Evolutionary conservation across 2,888 invertebrate genomes (phyloP), one percentile per base, ranked within the genome.

Genomic region (Portevinia maculata): DNA sequence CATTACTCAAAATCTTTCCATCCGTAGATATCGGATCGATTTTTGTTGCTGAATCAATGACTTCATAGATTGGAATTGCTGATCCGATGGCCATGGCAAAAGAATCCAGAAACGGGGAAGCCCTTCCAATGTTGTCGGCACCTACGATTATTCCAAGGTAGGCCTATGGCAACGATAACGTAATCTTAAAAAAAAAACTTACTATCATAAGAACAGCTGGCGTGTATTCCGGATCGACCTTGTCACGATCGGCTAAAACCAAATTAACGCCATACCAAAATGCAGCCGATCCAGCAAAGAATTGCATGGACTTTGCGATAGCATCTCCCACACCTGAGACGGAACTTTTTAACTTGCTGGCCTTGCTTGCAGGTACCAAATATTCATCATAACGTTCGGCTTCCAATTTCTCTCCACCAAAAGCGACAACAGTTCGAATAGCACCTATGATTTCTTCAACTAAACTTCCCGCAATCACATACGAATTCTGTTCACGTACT

Each of bases 181-280:
- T 5, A 24, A 24, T 3, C 24, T 24, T 24, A 24, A 24, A 24
- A 24, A 24, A 3, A 2, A 24, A 5, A 15, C 55, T 92, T 89
- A 94, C 95, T 87, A 95, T 94, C 89, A 95, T 93, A 24, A 95
- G 90, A 0, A 93, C 93, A 0, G 94, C 94, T 0, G 95, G 93
- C 0, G 93, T 94, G 86, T 95, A 95, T 5, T 92, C 90, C 0
- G 93, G 93, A 7, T 89, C 87, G 0, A 88, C 90, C 50, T 92
- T 91, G 0, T 91, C 89, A 9, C 94, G 91, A 88, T 93, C 93
- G 0, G 93, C 92, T 41, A 95, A 86, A 60, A 96, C 94, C 15
- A 96, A 91, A 55, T 92, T 92, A 0, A 95, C 93, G 0, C 96
- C 96, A 87, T 95, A 96, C 94, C 95, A 96, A 89, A 96, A 96